These are phyloP conservation scores for Acleris emargana DNA, from an alignment of 2,888 invertebrate genomes.

Conservation along the genomic window DNA sequence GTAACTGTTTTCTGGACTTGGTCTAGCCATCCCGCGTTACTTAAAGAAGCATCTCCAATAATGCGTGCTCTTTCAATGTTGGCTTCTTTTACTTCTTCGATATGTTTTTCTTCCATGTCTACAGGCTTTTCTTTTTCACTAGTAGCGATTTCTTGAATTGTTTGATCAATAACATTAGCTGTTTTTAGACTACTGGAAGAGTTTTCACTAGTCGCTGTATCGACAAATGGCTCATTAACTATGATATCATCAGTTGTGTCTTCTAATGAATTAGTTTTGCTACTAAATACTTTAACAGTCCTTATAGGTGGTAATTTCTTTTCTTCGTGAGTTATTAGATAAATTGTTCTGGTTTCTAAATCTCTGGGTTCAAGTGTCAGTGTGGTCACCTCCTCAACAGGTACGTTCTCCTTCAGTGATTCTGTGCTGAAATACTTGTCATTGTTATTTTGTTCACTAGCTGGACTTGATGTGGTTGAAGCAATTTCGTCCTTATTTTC, in stretches of 20 bases:
- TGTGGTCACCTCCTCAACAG: slow-evolving; percentile 63
- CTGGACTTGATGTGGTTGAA: slow-evolving; percentile 42
- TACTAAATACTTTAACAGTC: slow-evolving; percentile 81
- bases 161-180: slow-evolving; percentile 11
- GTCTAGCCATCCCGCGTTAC: too few species aligned
- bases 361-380: slow-evolving; percentile 60
- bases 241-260: slow-evolving; percentile 49
- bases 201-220: slow-evolving; percentile 55
- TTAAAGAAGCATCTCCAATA: too few species aligned
- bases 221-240: slow-evolving; percentile 42
- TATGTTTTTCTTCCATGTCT: not conserved
- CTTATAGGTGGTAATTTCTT: slow-evolving; percentile 86
- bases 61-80: not conserved
- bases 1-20: too few species aligned
- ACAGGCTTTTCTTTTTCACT: not conserved
- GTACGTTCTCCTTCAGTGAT: slow-evolving; percentile 56
- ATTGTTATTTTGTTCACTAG: slow-evolving; percentile 74
- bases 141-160: not conserved
- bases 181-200: slow-evolving; percentile 52
- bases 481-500: slow-evolving; percentile 37
- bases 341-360: slow-evolving; percentile 78
- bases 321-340: slow-evolving; percentile 89
- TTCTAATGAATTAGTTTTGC: slow-evolving; percentile 84
- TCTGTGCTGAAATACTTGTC: slow-evolving; percentile 63
- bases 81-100: too few species aligned